Base-by-base conservation (phyloP, 2,888 invertebrate genomes). In the Lasioglossum lativentre region DNA sequence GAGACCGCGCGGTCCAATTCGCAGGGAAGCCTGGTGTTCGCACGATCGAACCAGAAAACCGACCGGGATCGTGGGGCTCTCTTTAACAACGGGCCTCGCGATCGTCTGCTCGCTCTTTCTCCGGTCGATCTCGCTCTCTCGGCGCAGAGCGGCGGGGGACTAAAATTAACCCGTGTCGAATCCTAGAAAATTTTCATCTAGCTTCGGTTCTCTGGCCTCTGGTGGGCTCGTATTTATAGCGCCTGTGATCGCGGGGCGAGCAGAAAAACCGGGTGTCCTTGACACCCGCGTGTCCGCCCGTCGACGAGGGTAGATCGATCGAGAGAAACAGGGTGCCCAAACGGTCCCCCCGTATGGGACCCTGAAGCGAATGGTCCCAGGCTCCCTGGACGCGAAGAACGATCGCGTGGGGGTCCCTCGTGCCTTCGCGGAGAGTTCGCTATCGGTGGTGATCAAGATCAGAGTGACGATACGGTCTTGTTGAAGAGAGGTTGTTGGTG, bases 141-240 rank as follows among this genome's bases (percentile, higher is more conserved):
- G 70, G 72, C 71, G 47, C 74, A 73, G 56, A 56, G 77, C 73
- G 68, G 66, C 16, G 71, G 59, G 74, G 30, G 71, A 80, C 87
- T 86, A 87, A 86, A 87, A 87, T 87, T 83, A 87, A 87, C 80
- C 81, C 75, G 83, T 72, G 80, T 83, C 83, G 86, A 86, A 87
- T 86, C 86, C 83, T 83, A 86, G 83, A 78, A 74, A 86, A 71
- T 86, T 81, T 63, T 86, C 82, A 77, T 80, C 83, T 83, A 83
- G 86, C 78, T 66, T 63, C 63, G 45, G 59, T 79, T 73, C 82
- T 47, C 70, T 63, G 68, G 34, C 34, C 68, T 34, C 68, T 68
- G 38, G 34, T 63, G 30, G 34, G 34, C 45, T 45, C 77, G 76
- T 86, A 86, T 79, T 82, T 79, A 79, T 82, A 76, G 74, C 75